These are phyloP conservation scores for Platerodrilus igneus DNA, from an alignment of 2,888 invertebrate species.

Conservation along the genomic window DNA sequence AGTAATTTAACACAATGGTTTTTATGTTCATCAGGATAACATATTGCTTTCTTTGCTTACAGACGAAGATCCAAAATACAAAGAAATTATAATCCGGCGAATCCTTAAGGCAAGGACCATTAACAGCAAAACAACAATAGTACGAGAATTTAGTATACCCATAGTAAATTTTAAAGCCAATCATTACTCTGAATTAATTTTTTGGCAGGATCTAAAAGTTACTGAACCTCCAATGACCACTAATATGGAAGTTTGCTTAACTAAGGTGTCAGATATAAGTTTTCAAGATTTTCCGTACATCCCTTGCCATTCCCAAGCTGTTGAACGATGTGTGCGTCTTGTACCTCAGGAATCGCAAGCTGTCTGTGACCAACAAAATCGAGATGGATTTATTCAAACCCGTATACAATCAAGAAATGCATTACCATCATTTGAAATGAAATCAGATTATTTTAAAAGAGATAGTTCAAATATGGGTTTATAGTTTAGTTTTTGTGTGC, in stretches of 20 bases:
- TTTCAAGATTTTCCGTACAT: neutral
- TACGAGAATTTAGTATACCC: conserved; percentile 1
- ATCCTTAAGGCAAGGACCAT: neutral
- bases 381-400: conserved; percentile 3
- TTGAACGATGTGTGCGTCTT: conserved; percentile 4
- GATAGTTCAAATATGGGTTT: too few species aligned
- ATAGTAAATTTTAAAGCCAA: neutral
- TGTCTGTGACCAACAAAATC: conserved; percentile 2
- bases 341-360: neutral
- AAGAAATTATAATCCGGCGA: too few species aligned
- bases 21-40: conserved; percentile 3
- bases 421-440: neutral
- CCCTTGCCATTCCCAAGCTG: conserved; percentile 1
- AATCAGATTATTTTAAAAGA: too few species aligned
- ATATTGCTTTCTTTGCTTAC: conserved; percentile 1
- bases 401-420: neutral
- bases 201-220: neutral
- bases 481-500: too few species aligned
- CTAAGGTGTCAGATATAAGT: neutral
- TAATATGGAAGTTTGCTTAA: neutral
- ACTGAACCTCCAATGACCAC: conserved; percentile 1
- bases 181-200: conserved; percentile 2
- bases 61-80: too few species aligned
- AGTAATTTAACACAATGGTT: conserved; percentile 3
- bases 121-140: neutral